These are phyloP conservation scores for Atherinosoma microstoma DNA, from an alignment of 2,797 vertebrate species.

Conservation along the genomic window DNA sequence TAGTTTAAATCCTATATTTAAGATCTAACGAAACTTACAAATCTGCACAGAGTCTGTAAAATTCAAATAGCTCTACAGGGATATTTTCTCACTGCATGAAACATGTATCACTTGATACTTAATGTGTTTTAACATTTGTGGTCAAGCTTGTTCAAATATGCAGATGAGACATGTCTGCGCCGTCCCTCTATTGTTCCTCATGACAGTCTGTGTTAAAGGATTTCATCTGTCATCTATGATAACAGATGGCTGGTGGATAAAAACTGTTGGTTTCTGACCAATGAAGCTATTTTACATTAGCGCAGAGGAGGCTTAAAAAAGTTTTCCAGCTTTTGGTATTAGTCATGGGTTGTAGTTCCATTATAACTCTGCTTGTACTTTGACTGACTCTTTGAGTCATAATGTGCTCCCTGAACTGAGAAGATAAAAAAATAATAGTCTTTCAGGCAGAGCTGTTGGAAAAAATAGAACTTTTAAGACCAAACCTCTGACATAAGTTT, in stretches of 20 bases:
- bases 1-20: too few species aligned
- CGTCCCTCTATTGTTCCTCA: conserved; percentile 34
- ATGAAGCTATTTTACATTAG: conserved; percentile 67
- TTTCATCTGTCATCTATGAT: conserved; percentile 61
- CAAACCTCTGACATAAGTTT: conserved; percentile 70
- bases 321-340: conserved; percentile 81
- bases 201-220: conserved; percentile 40
- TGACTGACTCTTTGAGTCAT: conserved; percentile 78
- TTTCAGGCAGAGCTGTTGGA: conserved; percentile 71
- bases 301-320: conserved; percentile 73
- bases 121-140: conserved; percentile 32
- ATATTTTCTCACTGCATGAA: conserved; percentile 13
- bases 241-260: conserved; percentile 39
- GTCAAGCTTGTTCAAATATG: conserved; percentile 48
- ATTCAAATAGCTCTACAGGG: neutral
- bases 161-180: conserved; percentile 40
- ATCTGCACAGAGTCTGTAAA: too few species aligned
- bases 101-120: conserved; percentile 39
- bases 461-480: conserved; percentile 62
- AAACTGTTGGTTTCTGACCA: conserved; percentile 68
- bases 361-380: conserved; percentile 83
- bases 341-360: conserved; percentile 85
- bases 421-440: conserved; percentile 85
- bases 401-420: conserved; percentile 83
- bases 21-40: too few species aligned